Evolutionary conservation across 2,888 invertebrate genomes (phyloP), one percentile per base, ranked within the genome.

Genomic region (Eupithecia dodoneata): DNA sequence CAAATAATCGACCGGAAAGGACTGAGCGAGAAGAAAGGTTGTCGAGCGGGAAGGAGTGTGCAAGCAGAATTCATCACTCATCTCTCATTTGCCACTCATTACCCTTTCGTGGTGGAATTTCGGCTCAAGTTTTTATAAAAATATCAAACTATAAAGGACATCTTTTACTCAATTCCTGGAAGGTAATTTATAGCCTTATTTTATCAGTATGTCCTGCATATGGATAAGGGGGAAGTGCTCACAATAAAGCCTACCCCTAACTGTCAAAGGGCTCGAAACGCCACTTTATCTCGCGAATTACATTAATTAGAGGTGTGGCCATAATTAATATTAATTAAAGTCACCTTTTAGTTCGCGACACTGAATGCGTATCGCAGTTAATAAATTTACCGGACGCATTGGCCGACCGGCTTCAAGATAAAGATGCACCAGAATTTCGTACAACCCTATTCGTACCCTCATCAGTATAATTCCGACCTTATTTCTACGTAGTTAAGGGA

Each of bases 301-400:
- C 93, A 92, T 93, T 94, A 94, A 94, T 94, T 93, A 94, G 91
- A 94, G 94, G 94, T 94, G 94, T 93, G 93, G 93, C 90, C 88
- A 92, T 94, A 94, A 94, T 95, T 94, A 94, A 95, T 95, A 94
- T 94, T 93, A 94, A 94, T 94, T 95, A 93, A 92, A 93, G 93
- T 92, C 94, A 92, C 93, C 93, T 94, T 93, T 94, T 91, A 94
- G 92, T 89, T 90, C 87, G 92, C 91, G 91, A 94, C 94, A 93
- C 91, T 91, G 92, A 93, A 93, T 91, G 93, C 94, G 93, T 94
- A 95, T 94, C 95, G 94, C 93, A 90, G 94, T 94, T 93, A 94
- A 95, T 95, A 94, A 95, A 95, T 95, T 94, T 92, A 90, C 90
- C 88, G 90, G 86, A 87, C 89, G 92, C 92, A 92, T 91, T 91